Conservation (phyloP, 2,113 vertebrate genomes). For the Pedetes capensis region DNA sequence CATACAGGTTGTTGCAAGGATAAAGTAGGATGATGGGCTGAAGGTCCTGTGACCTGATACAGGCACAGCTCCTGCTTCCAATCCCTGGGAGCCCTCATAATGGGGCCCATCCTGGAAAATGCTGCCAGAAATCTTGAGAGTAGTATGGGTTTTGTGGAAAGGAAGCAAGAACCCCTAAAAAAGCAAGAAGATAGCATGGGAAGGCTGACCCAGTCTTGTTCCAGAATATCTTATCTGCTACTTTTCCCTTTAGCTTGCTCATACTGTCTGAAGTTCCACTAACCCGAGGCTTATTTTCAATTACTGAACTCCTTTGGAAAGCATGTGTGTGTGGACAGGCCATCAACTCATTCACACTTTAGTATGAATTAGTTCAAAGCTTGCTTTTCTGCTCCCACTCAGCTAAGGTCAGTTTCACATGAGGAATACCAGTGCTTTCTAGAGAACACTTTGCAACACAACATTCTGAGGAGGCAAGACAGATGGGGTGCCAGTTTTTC, state of each 20-base stretch:
- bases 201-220: background rate
- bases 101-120: background rate
- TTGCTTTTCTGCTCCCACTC: background rate
- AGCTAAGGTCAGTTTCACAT: background rate
- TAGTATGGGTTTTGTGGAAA: background rate
- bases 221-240: background rate
- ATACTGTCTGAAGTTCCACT: background rate
- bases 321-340: background rate
- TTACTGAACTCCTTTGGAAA: background rate
- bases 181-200: background rate
- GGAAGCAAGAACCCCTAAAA: background rate
- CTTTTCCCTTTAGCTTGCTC: background rate
- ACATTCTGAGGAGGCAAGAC: background rate
- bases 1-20: accelerated
- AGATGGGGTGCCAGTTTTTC: background rate
- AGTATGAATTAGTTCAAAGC: constrained; percentile 17
- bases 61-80: background rate
- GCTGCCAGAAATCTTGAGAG: background rate
- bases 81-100: background rate
- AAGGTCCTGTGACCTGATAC: background rate
- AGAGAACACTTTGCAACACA: background rate
- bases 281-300: background rate
- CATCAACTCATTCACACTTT: background rate
- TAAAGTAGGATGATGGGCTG: background rate
- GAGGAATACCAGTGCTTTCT: background rate